Base-by-base conservation (phyloP, 2,113 vertebrate genomes). In the Nibea albiflora region DNA sequence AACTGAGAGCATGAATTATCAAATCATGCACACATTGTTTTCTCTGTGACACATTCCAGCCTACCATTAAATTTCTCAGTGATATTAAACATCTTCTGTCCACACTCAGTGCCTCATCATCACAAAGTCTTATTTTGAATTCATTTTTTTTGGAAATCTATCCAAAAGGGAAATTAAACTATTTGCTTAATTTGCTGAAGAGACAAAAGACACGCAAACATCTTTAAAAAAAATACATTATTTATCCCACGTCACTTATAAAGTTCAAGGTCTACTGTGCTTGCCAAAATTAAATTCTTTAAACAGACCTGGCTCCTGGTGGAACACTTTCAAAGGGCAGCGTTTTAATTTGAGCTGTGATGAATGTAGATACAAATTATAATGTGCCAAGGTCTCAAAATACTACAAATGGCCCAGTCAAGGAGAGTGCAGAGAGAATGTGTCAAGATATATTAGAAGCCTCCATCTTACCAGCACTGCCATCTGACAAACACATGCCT, bases 401-500 rank as follows among this genome's bases (percentile, higher is more conserved):
- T 68, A 82, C 82, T 78, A 89, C 77, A 86, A 90, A 92, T 85
- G 83, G 78, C 81, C 79, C 83, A 89, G 49, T 81, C 78, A 88
- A 86, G 82, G 87, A 85, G 84, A 91, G 78, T 57, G 85, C 85
- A 71, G 69, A 61, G 53, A 2, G 39, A 83, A 81, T 7, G 24
- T 85, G 90, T 90, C 88, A 83, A 67, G 77, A 83, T 85, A 88
- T 85, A 91, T 91, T 88, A 90, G 67, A 85, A 85, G 75, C 86
- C 85, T 89, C 80, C 84, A 88, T 92, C 90, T 91, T 90, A 92
- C 76, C 85, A 81, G 61, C 73, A 5, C 74, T 87, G 91, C 91
- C 87, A 88, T 88, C 89, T 91, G 89, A 92, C 88, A 90, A 94
- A 91, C 90, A 88, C 82, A 80, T 53, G 84, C 67, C 85, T 94